phyloP scores from a whole-genome alignment of 2,113 vertebrate genomes.

The Blennius ocellaris region DNA sequence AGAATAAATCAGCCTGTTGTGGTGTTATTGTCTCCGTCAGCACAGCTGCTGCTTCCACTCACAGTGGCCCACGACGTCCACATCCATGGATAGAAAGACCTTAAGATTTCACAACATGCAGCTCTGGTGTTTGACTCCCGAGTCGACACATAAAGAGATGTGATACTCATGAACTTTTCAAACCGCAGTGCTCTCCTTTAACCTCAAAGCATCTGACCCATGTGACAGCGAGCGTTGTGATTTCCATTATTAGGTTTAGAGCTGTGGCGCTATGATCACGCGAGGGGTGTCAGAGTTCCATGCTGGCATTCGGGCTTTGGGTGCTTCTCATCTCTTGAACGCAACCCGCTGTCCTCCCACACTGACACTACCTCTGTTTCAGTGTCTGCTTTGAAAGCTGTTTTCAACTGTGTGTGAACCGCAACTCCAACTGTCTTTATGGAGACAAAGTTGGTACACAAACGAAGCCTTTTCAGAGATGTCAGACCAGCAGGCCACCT shows the following conservation, averaged over 20 bases:
- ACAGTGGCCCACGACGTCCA: not conserved
- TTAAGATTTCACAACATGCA: not conserved
- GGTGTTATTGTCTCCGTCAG: not conserved
- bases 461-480: conserved; percentile 26
- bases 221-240: conserved; percentile 10
- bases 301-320: conserved; percentile 15
- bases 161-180: conserved; percentile 28
- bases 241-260: too few relatives aligned
- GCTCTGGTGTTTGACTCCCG: not conserved
- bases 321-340: conserved; percentile 42
- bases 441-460: not conserved
- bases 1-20: not conserved
- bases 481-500: conserved; percentile 28
- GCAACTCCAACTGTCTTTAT: conserved; percentile 7
- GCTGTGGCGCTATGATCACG: too few relatives aligned
- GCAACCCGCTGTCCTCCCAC: conserved; percentile 67
- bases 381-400: conserved; percentile 47
- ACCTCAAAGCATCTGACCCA: not conserved
- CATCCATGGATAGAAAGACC: not conserved
- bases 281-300: too few relatives aligned
- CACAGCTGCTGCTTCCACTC: not conserved
- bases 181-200: conserved; percentile 22
- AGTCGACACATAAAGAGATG: conserved; percentile 23
- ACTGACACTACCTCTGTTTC: conserved; percentile 26
- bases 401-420: conserved; percentile 38